Evolutionary conservation across 2,888 invertebrate genomes (phyloP).

Genomic region (Vandiemenella viatica): DNA sequence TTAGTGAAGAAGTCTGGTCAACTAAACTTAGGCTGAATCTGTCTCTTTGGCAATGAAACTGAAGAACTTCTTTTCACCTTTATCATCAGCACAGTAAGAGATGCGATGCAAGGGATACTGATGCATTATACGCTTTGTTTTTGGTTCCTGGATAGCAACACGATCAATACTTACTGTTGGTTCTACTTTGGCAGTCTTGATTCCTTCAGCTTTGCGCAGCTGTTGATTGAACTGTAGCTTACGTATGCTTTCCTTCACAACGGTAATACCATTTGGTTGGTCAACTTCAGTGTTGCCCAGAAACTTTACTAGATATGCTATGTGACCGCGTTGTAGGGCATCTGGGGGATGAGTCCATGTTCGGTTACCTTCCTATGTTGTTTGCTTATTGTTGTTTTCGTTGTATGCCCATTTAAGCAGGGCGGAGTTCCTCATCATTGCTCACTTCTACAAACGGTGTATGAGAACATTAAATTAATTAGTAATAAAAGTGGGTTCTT

Average conservation of each 20-base stretch:
- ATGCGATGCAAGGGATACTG: slow-evolving; percentile 94
- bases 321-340: slow-evolving; percentile 83
- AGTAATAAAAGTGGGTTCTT: too few species aligned
- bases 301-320: slow-evolving; percentile 96
- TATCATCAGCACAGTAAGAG: slow-evolving; percentile 98
- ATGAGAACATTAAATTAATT: too few species aligned
- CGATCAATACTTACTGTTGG: slow-evolving; percentile 96
- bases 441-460: too few species aligned
- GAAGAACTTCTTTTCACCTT: slow-evolving; percentile 93
- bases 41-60: slow-evolving; percentile 82
- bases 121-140: slow-evolving; percentile 60
- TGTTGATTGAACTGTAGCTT: slow-evolving; percentile 90
- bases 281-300: slow-evolving; percentile 90
- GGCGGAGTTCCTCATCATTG: slow-evolving; percentile 42
- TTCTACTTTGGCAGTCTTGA: slow-evolving; percentile 82
- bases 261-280: slow-evolving; percentile 93
- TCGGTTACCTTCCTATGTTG: slow-evolving; percentile 34
- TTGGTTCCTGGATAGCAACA: slow-evolving; percentile 65
- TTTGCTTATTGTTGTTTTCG: too few species aligned
- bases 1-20: too few species aligned
- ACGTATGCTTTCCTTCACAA: slow-evolving; percentile 92
- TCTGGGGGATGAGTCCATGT: slow-evolving; percentile 93
- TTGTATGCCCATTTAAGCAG: slow-evolving; percentile 40
- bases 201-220: slow-evolving; percentile 77
- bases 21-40: too few species aligned